A percentile compares a stretch with the other conserved stretches of the same genome.
Evolutionary conservation across 2,888 invertebrate genomes (phyloP).

Genomic region (Eilema depressum): DNA sequence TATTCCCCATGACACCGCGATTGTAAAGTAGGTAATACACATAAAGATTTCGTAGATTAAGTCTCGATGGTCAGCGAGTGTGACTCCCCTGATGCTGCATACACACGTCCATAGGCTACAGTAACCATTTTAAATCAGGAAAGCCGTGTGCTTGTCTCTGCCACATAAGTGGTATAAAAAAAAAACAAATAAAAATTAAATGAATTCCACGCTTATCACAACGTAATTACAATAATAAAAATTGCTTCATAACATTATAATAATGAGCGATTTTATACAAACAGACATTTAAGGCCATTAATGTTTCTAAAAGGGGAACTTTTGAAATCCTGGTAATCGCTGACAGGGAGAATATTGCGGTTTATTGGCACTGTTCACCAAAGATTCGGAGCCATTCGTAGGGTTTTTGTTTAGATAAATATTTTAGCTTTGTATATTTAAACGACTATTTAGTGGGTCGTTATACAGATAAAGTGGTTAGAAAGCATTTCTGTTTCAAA

Average conservation of each 20-base stretch:
- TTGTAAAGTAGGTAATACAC: too few species aligned
- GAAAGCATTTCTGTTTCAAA: slow-evolving; percentile 12
- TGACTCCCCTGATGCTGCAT: too few species aligned
- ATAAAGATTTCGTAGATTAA: too few species aligned
- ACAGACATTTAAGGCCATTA: slow-evolving; percentile 37
- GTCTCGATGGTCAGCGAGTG: too few species aligned
- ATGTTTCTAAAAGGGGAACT: slow-evolving; percentile 45
- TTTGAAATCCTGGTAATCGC: slow-evolving; percentile 32
- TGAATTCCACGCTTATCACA: slow-evolving; percentile 4
- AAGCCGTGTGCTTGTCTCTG: too few species aligned
- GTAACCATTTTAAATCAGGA: too few species aligned
- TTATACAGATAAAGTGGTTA: slow-evolving; percentile 20
- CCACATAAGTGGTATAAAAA: too few species aligned
- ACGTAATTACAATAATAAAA: slow-evolving; percentile 44
- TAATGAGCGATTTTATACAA: slow-evolving; percentile 46
- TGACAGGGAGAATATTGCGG: slow-evolving; percentile 29
- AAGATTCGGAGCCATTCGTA: neutral
- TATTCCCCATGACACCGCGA: too few species aligned
- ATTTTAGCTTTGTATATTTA: slow-evolving; percentile 18
- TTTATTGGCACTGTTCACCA: slow-evolving; percentile 25
- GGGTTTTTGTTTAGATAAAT: slow-evolving; percentile 19
- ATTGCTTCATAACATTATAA: slow-evolving; percentile 23
- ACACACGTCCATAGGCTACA: too few species aligned
- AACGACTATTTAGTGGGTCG: slow-evolving; percentile 12
- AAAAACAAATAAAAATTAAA: too few species aligned